Conservation (phyloP, 1,140 invertebrate species). For the Drosophila rhopaloa region DNA sequence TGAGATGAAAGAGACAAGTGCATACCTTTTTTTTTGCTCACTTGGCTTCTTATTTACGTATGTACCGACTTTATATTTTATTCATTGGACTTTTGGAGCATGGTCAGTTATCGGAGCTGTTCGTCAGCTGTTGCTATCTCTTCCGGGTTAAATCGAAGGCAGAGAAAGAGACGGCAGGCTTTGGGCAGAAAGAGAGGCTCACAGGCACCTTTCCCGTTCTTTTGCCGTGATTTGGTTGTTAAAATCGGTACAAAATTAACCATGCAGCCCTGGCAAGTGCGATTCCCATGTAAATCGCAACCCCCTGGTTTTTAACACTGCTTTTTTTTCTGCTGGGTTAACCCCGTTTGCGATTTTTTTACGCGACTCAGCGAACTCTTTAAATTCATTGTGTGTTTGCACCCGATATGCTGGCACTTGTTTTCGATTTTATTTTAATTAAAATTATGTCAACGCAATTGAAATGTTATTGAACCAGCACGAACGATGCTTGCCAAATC, state of each 20-base stretch:
- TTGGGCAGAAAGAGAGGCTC: background rate
- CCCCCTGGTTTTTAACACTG: constrained; percentile 13
- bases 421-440: constrained; percentile 75
- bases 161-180: background rate
- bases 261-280: constrained; percentile 47
- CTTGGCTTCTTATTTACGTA: background rate
- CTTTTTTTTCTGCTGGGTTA: constrained; percentile 34
- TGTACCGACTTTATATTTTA: constrained; percentile 20
- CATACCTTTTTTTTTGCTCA: background rate
- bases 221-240: constrained; percentile 16
- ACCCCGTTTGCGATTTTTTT: constrained; percentile 62
- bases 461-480: constrained; percentile 80
- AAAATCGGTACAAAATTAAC: constrained; percentile 13
- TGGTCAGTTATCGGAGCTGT: constrained; percentile 45
- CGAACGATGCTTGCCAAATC: constrained; percentile 35
- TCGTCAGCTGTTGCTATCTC: constrained; percentile 32
- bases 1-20: background rate
- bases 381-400: constrained; percentile 72
- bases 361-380: constrained; percentile 59
- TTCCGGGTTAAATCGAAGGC: constrained; percentile 29
- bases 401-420: constrained; percentile 20
- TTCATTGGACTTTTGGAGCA: constrained; percentile 41
- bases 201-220: constrained; percentile 1
- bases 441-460: constrained; percentile 81
- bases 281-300: constrained; percentile 66